These are phyloP conservation scores for Pristionchus maxplancki DNA, from an alignment of 2,888 invertebrate genomes.

Conservation along the genomic window DNA sequence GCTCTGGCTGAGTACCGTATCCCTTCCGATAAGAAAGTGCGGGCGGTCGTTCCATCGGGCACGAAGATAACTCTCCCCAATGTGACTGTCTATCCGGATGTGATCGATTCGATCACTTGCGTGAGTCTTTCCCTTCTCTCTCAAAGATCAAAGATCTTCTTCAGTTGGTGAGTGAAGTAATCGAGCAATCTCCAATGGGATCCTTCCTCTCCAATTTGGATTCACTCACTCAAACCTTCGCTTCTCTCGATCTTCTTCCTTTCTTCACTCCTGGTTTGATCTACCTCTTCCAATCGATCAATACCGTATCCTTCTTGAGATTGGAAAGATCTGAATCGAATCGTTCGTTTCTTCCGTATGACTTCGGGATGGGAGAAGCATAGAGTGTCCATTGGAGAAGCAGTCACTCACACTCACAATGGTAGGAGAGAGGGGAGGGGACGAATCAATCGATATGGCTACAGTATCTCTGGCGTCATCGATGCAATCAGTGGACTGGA, in stretches of 20 bases:
- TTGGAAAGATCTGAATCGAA: conserved; percentile 22
- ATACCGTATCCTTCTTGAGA: not conserved
- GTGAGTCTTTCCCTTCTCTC: not conserved
- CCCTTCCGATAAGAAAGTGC: conserved; percentile 24
- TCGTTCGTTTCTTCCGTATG: conserved; percentile 37
- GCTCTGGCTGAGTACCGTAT: conserved; percentile 24
- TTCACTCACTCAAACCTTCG: not conserved
- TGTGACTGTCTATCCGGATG: conserved; percentile 9
- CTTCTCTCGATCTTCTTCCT: conserved; percentile 43
- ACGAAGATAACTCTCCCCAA: conserved; percentile 12
- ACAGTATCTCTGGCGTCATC: conserved; percentile 12
- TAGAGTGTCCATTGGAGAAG: not conserved
- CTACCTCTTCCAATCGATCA: not conserved
- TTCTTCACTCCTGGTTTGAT: conserved; percentile 36
- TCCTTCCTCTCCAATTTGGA: not conserved
- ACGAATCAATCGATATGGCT: no score
- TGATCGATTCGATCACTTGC: not conserved
- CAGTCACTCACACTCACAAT: conserved; percentile 22
- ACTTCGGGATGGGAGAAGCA: conserved; percentile 28
- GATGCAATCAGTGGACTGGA: conserved; percentile 20
- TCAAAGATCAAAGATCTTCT: not conserved
- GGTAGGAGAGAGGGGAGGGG: not conserved
- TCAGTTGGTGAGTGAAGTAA: conserved; percentile 41
- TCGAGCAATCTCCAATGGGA: not conserved
- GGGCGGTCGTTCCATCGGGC: conserved; percentile 28